Evolutionary conservation across 2,113 vertebrate species (phyloP), one percentile per base, ranked within the genome.

Genomic region (Dicerorhinus sumatrensis): DNA sequence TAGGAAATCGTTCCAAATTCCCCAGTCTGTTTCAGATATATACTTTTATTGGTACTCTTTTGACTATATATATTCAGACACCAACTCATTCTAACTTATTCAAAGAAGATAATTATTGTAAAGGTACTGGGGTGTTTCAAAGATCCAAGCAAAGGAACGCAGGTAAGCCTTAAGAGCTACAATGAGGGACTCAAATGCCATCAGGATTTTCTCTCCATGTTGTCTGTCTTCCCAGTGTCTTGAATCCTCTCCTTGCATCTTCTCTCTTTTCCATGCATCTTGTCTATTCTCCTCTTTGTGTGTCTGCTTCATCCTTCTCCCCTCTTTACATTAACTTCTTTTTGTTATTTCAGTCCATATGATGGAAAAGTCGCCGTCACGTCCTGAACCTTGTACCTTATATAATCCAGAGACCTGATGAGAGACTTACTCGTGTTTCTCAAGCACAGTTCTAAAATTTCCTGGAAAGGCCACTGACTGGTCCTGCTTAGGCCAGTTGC

Each of bases 1-100:
- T 62, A 88, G 87, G 72, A 95, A 83, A 93, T 91, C 81, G 75
- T 96, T 62, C n/a, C 39, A 91, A 58, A 93, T 76, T 67, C 54
- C 42, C 33, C 88, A 42, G 76, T 67, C 39, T 91, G 56, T 93
- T 86, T 95, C 81, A 82, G n/a, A 83, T 48, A 89, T 8, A 83
- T 21, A 54, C 16, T 84, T 94, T 95, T 73, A 80, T 10, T 94
- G 48, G 63, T 73, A 77, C 7, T 76, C 10, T 25, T 85, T 29
- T 92, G 96, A 46, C 21, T 58, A 83, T 46, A 80, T 54, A 65
- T 67, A 39, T 95, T 85, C 36, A 95, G 36, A 91, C 77, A 86
- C 27, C 36, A 93, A 67, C 63, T 63, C 70, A 67, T 83, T 72
- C 39, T 76, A 91, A 95, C 25, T 89, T 92, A 90, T 20, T 95